Evolutionary conservation across 35 echinoderm and acorn worm species (phyloP).

Genomic region (Holothuria glaberrima): DNA sequence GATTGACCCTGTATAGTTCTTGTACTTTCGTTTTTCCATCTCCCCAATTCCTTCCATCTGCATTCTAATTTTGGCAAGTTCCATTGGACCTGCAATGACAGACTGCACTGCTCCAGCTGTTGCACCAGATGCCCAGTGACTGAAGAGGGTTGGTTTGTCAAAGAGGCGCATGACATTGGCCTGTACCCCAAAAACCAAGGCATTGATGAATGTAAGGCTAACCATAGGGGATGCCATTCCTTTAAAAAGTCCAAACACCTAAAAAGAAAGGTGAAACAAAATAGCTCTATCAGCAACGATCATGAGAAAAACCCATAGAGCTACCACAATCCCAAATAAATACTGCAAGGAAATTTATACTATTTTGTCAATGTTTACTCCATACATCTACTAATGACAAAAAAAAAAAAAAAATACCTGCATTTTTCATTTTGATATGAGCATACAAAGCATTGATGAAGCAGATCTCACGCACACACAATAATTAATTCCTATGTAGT

Average conservation of each 20-base stretch:
- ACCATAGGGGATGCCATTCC: conserved; percentile 92
- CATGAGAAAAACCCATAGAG: no score
- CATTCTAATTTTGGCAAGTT: conserved; percentile 91
- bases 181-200: conserved; percentile 92
- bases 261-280: conserved; percentile 13
- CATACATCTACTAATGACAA: no score
- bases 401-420: no score
- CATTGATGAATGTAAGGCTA: conserved; percentile 88
- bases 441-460: no score
- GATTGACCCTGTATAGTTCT: conserved; percentile 73
- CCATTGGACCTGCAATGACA: conserved; percentile 88
- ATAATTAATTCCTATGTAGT: no score
- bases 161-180: conserved; percentile 86
- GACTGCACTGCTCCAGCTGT: conserved; percentile 81
- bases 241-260: conserved; percentile 96
- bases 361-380: no score
- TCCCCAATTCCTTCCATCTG: conserved; percentile 85
- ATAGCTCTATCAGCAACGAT: not conserved
- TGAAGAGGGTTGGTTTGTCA: conserved; percentile 73
- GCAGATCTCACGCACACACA: no score
- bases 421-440: no score
- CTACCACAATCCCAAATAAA: not conserved
- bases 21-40: conserved; percentile 46
- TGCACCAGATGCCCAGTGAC: conserved; percentile 76
- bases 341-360: no score